Percentiles rank a stretch among this genome's conserved stretches.
phyloP scores from a whole-genome alignment of 2,113 vertebrate genomes.

The Vireo altiloquus region DNA sequence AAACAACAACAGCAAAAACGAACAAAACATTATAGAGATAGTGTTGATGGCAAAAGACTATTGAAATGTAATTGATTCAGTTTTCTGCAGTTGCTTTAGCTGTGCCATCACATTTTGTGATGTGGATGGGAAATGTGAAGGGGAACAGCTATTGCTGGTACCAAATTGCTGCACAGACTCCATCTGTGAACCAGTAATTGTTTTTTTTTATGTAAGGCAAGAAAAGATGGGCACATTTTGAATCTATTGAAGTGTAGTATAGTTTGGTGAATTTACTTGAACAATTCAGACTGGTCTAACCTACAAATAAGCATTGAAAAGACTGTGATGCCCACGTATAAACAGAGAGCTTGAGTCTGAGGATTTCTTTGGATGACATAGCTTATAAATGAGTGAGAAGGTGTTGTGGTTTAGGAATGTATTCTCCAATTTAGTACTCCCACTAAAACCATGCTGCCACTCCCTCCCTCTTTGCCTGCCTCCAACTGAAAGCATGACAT shows the following conservation, averaged over 20 bases:
- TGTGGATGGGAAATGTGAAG: not conserved
- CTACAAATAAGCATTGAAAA: not conserved
- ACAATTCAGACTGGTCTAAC: not conserved
- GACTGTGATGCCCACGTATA: not conserved
- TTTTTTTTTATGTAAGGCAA: not conserved
- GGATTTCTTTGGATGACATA: not conserved
- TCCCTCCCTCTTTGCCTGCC: not conserved
- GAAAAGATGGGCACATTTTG: not conserved
- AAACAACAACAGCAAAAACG: not conserved
- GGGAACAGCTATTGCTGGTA: not conserved
- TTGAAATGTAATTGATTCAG: not conserved
- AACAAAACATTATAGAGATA: not conserved
- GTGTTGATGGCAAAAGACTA: not conserved
- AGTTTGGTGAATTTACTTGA: conserved; percentile 6
- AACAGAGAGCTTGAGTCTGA: not conserved
- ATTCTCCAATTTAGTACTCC: not conserved
- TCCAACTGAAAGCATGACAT: rapidly evolving
- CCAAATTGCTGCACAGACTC: not conserved
- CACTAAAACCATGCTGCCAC: rapidly evolving
- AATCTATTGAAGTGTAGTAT: conserved; percentile 1
- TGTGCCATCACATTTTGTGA: not conserved
- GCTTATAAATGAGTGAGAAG: not conserved
- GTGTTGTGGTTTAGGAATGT: not conserved
- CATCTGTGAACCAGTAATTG: not conserved
- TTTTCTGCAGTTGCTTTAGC: not conserved